These are phyloP conservation scores for Leptobrachium ailaonicum DNA, from an alignment of 2,113 vertebrate species.

Conservation along the genomic window DNA sequence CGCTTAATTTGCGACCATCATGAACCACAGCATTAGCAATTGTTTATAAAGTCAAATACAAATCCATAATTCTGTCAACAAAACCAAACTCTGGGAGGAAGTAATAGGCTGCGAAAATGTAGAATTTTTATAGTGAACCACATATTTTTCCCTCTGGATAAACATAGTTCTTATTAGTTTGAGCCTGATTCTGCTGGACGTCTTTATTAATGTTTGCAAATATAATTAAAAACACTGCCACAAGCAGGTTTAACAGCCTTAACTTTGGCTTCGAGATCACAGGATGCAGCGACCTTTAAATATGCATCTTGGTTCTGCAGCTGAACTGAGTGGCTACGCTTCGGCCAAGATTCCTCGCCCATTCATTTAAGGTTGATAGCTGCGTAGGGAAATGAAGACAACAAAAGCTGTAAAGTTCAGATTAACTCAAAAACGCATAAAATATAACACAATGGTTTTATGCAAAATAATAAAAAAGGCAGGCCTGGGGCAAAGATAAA, in stretches of 20 bases:
- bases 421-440: background rate
- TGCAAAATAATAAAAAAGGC: too few relatives aligned
- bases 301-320: constrained; percentile 10
- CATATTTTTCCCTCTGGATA: constrained; percentile 38
- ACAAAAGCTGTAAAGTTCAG: background rate
- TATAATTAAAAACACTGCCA: constrained; percentile 45
- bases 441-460: too few relatives aligned
- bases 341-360: background rate
- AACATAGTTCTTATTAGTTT: constrained; percentile 42
- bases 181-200: constrained; percentile 35
- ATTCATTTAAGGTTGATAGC: constrained; percentile 6
- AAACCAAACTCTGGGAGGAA: constrained; percentile 36
- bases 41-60: constrained; percentile 39
- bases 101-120: constrained; percentile 44
- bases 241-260: constrained; percentile 36
- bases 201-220: constrained; percentile 43
- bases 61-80: constrained; percentile 44
- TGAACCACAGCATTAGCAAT: background rate
- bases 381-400: background rate
- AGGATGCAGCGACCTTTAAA: constrained; percentile 27
- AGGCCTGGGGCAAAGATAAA: too few relatives aligned
- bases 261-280: constrained; percentile 23
- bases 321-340: background rate
- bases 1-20: background rate
- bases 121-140: constrained; percentile 37